phyloP scores from a whole-genome alignment of 2,113 vertebrate genomes.

The Apeltes quadracus region DNA sequence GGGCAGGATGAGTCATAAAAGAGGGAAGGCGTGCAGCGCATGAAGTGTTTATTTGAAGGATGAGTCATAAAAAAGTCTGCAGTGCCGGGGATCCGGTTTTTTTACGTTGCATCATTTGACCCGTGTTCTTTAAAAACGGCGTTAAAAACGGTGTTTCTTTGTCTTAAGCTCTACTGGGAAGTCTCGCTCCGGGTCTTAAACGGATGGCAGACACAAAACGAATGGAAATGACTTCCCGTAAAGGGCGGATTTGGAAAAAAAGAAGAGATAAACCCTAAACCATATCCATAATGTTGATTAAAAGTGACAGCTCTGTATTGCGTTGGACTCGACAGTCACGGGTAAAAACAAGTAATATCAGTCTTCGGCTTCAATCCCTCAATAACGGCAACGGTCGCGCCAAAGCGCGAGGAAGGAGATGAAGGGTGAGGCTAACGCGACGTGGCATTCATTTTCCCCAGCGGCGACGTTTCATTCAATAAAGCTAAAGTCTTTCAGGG shows the following conservation, averaged over 20 bases:
- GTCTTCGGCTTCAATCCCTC: constrained; percentile 65
- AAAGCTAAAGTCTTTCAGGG: constrained; percentile 66
- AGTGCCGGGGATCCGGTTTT: too few relatives aligned
- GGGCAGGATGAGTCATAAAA: not conserved
- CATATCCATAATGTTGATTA: constrained; percentile 73
- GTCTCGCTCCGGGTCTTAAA: constrained; percentile 33
- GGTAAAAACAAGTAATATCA: constrained; percentile 65
- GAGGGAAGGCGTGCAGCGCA: not conserved
- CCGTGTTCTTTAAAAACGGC: constrained; percentile 27
- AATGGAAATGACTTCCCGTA: constrained; percentile 60
- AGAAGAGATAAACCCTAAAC: constrained; percentile 24
- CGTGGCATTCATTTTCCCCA: constrained; percentile 72
- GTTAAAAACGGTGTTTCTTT: constrained; percentile 19
- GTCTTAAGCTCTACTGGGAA: constrained; percentile 26
- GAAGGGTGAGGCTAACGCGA: constrained; percentile 58
- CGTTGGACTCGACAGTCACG: constrained; percentile 46
- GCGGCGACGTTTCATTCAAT: constrained; percentile 68
- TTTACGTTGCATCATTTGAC: constrained; percentile 31
- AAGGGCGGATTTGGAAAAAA: constrained; percentile 32
- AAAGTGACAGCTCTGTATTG: constrained; percentile 77
- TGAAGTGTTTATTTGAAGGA: constrained; percentile 18
- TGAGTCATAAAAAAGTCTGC: constrained; percentile 36
- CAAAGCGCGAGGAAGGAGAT: constrained; percentile 58
- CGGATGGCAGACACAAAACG: constrained; percentile 27
- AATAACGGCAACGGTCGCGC: constrained; percentile 61